These are phyloP conservation scores for Calcarius ornatus DNA, from an alignment of 2,113 vertebrate genomes.

Conservation along the genomic window DNA sequence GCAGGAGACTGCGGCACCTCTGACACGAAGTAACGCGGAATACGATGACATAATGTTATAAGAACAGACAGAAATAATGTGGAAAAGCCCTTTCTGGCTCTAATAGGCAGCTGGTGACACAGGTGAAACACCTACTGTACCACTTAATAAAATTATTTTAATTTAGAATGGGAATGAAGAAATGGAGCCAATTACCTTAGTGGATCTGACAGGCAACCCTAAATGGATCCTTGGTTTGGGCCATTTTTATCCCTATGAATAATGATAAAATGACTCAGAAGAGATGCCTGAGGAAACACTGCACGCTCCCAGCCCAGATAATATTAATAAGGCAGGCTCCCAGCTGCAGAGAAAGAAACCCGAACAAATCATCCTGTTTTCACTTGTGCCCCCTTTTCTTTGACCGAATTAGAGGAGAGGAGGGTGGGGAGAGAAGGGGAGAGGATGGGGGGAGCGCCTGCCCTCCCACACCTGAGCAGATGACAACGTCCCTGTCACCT, in stretches of 20 bases:
- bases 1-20: background rate
- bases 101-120: slow-evolving; percentile 56
- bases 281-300: slow-evolving; percentile 55
- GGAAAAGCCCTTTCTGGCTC: slow-evolving; percentile 58
- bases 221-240: slow-evolving; percentile 29
- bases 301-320: background rate
- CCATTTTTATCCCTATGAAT: slow-evolving; percentile 56
- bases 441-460: background rate
- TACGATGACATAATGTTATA: slow-evolving; percentile 35
- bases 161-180: slow-evolving; percentile 61
- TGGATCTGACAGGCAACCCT: slow-evolving; percentile 57
- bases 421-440: background rate
- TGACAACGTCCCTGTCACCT: background rate
- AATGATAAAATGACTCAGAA: slow-evolving; percentile 60
- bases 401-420: background rate
- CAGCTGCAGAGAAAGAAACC: background rate
- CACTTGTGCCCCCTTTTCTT: slow-evolving; percentile 1
- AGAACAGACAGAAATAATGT: slow-evolving; percentile 48
- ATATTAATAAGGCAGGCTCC: slow-evolving; percentile 54
- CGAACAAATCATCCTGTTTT: background rate
- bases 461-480: background rate
- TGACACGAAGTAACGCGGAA: background rate
- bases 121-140: slow-evolving; percentile 50
- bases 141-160: slow-evolving; percentile 69
- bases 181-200: slow-evolving; percentile 55